These are phyloP conservation scores for Drosophila buzzatii DNA, from an alignment of 2,888 invertebrate species.

Conservation along the genomic window DNA sequence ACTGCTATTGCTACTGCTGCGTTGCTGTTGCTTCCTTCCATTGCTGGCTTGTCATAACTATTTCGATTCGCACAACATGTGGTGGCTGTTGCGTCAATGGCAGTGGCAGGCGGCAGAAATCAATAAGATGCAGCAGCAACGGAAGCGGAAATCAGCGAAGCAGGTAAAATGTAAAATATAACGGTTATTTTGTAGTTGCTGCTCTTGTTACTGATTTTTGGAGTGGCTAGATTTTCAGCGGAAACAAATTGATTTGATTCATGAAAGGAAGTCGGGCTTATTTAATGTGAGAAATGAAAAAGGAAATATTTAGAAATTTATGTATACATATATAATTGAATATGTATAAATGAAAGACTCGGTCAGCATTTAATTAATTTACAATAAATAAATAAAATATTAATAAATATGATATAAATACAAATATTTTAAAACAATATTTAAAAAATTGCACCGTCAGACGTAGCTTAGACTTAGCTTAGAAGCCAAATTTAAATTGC, in stretches of 20 bases:
- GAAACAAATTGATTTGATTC: slow-evolving; percentile 1
- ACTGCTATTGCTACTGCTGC: slow-evolving; percentile 22
- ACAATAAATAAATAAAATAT: too few relatives aligned
- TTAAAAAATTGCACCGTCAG: too few relatives aligned
- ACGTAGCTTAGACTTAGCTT: too few relatives aligned
- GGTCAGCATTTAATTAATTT: too few relatives aligned
- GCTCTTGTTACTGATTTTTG: not conserved
- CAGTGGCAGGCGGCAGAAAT: slow-evolving; percentile 28
- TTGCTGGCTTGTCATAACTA: slow-evolving; percentile 66
- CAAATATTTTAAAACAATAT: too few relatives aligned
- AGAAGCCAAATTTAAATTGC: too few relatives aligned
- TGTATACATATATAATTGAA: not conserved
- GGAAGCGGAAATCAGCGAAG: slow-evolving; percentile 66
- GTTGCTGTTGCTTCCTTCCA: slow-evolving; percentile 18
- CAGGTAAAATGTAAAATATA: slow-evolving; percentile 57
- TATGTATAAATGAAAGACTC: too few relatives aligned
- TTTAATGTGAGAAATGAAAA: not conserved
- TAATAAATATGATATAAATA: too few relatives aligned
- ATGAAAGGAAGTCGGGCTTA: not conserved
- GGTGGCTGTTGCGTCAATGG: slow-evolving; percentile 43
- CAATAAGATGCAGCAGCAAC: slow-evolving; percentile 48
- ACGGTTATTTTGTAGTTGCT: slow-evolving; percentile 5
- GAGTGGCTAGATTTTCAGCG: slow-evolving; percentile 7
- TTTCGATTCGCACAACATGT: slow-evolving; percentile 72
- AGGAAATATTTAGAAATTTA: not conserved